These are phyloP conservation scores for Butastur rufipennis DNA, from an alignment of 2,113 vertebrate genomes.

Conservation along the genomic window DNA sequence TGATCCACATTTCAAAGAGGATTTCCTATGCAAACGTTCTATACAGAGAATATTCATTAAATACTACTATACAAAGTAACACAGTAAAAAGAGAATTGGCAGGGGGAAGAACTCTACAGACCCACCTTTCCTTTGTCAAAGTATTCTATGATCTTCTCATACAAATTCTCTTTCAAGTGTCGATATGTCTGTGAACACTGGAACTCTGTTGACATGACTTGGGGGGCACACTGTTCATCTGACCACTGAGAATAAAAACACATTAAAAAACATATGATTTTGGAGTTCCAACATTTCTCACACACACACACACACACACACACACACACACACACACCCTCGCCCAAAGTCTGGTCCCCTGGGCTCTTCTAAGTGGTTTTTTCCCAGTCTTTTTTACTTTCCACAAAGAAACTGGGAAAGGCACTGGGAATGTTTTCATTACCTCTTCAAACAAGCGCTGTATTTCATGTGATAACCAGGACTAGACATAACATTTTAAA, in stretches of 20 bases:
- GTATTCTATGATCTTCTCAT: constrained; percentile 94
- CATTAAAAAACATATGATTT: neutral
- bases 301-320: neutral
- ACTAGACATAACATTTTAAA: neutral
- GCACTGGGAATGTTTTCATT: neutral
- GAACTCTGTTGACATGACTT: constrained; percentile 87
- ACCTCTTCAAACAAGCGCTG: neutral
- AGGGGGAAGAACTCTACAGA: neutral
- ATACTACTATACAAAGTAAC: neutral
- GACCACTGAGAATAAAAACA: constrained; percentile 71
- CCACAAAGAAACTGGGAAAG: neutral
- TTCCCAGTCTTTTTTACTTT: no score
- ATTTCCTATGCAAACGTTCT: neutral
- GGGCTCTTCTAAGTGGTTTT: neutral
- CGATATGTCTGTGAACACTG: constrained; percentile 89
- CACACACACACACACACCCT: neutral
- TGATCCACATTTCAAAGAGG: neutral
- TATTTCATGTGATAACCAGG: neutral
- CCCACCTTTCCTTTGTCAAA: constrained; percentile 97
- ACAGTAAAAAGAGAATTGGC: neutral
- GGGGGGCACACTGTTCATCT: constrained; percentile 83
- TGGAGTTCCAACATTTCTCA: neutral
- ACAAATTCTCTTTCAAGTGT: constrained; percentile 91
- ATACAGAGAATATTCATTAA: neutral
- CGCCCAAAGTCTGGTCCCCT: neutral